These are phyloP conservation scores for Speoplatyrhinus poulsoni DNA, from an alignment of 2,113 vertebrate species.

Conservation along the genomic window DNA sequence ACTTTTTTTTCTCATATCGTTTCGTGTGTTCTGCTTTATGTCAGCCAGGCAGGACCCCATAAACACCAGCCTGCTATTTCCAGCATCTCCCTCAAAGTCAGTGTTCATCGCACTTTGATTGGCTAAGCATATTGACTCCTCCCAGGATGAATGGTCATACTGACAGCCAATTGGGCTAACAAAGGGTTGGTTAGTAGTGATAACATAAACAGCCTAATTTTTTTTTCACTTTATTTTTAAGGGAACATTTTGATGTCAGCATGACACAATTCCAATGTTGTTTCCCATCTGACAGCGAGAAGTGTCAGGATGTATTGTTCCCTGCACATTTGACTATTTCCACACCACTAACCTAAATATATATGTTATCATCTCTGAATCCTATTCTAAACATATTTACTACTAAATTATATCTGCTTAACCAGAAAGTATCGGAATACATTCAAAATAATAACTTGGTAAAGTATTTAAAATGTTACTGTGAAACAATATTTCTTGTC, in stretches of 20 bases:
- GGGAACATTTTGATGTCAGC: no score
- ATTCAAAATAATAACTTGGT: no score
- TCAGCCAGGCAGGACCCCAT: slow-evolving; percentile 73
- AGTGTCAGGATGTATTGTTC: no score
- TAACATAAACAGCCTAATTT: slow-evolving; percentile 58
- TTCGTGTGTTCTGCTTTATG: slow-evolving; percentile 73
- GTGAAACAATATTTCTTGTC: not conserved
- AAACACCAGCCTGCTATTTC: slow-evolving; percentile 67
- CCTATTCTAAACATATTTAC: no score
- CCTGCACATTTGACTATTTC: no score
- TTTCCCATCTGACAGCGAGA: no score
- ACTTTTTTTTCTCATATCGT: slow-evolving; percentile 64
- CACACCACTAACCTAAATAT: no score
- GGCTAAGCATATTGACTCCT: slow-evolving; percentile 68
- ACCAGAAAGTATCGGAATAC: no score
- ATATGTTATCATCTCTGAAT: no score
- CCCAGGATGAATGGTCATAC: slow-evolving; percentile 65
- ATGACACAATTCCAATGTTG: no score
- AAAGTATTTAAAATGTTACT: not conserved
- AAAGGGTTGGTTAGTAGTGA: slow-evolving; percentile 66
- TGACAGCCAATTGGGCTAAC: slow-evolving; percentile 75
- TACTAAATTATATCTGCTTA: no score
- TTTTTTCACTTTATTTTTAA: not conserved
- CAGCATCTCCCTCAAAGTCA: slow-evolving; percentile 70
- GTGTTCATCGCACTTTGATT: slow-evolving; percentile 49